Base-by-base conservation (phyloP, 2,113 vertebrate genomes). In the Pseudorasbora parva region DNA sequence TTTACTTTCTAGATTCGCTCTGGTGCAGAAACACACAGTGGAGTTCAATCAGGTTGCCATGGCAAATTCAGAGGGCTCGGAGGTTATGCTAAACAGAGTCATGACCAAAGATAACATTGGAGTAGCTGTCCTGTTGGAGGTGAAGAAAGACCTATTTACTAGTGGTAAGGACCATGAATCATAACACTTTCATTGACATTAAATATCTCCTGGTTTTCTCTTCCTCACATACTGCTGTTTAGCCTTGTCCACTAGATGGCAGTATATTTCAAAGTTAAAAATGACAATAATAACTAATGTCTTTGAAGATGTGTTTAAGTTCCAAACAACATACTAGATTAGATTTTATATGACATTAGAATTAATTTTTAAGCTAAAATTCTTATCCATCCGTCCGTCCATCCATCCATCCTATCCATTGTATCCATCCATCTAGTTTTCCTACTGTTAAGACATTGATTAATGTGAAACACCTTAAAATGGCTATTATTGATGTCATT, bases 21-120 rank as follows among this genome's bases (percentile, higher is more conserved):
- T 98, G 92, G 95, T 99, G 88, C 97, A 99, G 93, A 98, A 98
- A 92, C 96, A 99, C 92, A 97, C 97, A 0, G 98, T 99, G 90
- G 98, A 99, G 94, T 99, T 99, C 93, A 99, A 99, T 91, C 98
- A 99, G 92, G 97, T 99, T 83, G 98, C 98, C 45, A 99, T 99
- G 98, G 98, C 98, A 9, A 99, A 99, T 93, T 99, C 97, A 0
- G 98, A 99, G 91, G 98, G 98, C 19, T 99, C 98, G 0, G 98
- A 99, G 93, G 97, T 98, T 78, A 99, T 99, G 98, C 57, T 99
- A 80, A 99, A 99, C 92, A 91, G 98, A 89, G 98, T 99, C 75
- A 99, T 98, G 98, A 99, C 98, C 14, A 99, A 99, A 93, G 98
- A 99, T 94, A 99, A 99, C 92, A 98, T 99, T 25, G 98, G 98